Conservation (phyloP, 2,888 invertebrate genomes). For the Polyploca ridens region DNA sequence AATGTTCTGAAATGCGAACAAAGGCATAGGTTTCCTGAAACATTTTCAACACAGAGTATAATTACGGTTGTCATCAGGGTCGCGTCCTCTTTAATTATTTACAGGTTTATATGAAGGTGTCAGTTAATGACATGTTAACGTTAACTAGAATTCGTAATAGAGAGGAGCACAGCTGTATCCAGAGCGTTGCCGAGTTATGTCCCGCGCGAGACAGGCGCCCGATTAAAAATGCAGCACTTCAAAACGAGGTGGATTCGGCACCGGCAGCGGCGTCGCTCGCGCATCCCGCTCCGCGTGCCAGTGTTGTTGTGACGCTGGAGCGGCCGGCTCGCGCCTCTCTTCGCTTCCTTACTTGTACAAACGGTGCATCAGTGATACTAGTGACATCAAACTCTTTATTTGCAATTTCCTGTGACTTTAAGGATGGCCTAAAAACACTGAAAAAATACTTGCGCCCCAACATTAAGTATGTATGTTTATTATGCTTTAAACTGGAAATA, state of each 20-base stretch:
- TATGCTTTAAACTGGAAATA: conserved; percentile 28
- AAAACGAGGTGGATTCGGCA: conserved; percentile 77
- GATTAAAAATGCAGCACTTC: conserved; percentile 82
- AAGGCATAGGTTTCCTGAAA: neutral
- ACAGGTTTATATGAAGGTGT: conserved; percentile 76
- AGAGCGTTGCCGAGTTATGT: conserved; percentile 79
- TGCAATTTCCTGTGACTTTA: neutral
- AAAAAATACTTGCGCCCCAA: neutral
- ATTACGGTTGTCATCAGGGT: conserved; percentile 62
- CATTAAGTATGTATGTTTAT: conserved; percentile 5
- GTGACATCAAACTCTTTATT: neutral
- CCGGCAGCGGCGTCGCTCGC: conserved; percentile 70
- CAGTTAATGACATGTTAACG: conserved; percentile 80
- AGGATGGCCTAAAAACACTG: neutral
- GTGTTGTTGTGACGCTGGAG: conserved; percentile 64
- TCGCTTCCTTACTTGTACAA: conserved; percentile 5
- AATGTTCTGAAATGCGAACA: neutral
- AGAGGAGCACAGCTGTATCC: conserved; percentile 78
- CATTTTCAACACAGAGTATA: conserved; percentile 16
- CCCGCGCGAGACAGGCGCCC: conserved; percentile 79
- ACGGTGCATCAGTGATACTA: neutral
- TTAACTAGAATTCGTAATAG: conserved; percentile 82
- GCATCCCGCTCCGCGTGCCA: conserved; percentile 60
- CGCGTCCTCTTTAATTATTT: conserved; percentile 73
- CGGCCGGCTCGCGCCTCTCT: conserved; percentile 52